Evolutionary conservation across 2,113 vertebrate genomes (phyloP).

Genomic region (Erythrocercus mccallii): DNA sequence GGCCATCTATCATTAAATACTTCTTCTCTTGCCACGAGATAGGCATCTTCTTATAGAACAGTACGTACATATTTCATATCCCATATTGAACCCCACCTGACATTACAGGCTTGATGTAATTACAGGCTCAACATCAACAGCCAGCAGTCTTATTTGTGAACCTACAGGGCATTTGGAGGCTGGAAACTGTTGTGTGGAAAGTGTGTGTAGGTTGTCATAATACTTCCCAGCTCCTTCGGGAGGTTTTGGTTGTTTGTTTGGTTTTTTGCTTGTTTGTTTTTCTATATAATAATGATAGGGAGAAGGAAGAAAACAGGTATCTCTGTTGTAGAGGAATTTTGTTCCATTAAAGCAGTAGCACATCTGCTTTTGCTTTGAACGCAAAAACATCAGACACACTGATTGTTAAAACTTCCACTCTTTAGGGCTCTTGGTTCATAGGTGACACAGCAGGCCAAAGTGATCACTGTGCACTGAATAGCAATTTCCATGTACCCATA

Average conservation of each 20-base stretch:
- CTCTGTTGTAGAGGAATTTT: not conserved
- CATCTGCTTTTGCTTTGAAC: not conserved
- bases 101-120: not conserved
- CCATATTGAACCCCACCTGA: accelerated
- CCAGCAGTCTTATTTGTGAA: not conserved
- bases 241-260: not conserved
- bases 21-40: not conserved
- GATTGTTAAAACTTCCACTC: not conserved
- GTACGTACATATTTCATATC: not conserved
- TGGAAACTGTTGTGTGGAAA: not conserved
- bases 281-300: not conserved
- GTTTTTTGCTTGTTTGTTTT: too few species aligned
- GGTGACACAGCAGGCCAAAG: not conserved
- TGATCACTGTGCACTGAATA: accelerated
- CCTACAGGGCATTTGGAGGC: not conserved
- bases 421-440: not conserved
- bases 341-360: not conserved
- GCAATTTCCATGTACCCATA: not conserved
- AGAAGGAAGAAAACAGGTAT: not conserved
- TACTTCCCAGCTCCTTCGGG: not conserved
- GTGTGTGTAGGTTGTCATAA: not conserved
- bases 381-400: not conserved
- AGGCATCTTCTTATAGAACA: not conserved
- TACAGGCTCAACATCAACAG: not conserved
- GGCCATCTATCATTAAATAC: not conserved